Evolutionary conservation across 2,888 invertebrate genomes (phyloP), one percentile per base, ranked within the genome.

Genomic region (Drosophila phalerata): DNA sequence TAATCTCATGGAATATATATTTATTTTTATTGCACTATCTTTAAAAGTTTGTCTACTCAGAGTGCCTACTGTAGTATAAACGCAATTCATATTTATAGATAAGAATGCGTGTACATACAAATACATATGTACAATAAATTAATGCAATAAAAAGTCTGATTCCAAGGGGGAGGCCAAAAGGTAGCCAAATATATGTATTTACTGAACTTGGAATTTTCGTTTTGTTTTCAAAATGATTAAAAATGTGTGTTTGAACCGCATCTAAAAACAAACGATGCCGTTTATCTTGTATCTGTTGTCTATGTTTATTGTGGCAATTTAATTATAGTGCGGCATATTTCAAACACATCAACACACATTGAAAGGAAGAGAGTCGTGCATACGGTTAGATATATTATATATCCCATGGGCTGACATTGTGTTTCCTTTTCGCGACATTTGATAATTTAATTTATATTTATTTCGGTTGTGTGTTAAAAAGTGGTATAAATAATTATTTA

Each of bases 391-490:
- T 25, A 25, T 45, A 42, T 15, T 13, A 19, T 17, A 40, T n/a
- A 13, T 45, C 38, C 25, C 28, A 30, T 34, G 66, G 38, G 51
- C 17, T 63, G 19, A 28, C 17, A 38, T 55, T 32, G 30, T 58
- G 19, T 37, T 34, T 48, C 40, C 30, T 45, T 43, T 49, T 17
- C 15, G 15, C 37, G 19, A 37, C 49, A 25, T 34, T 60, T 28
- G 55, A 52, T 49, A 57, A 72, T 66, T 72, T 48, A 42, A 52
- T 70, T 64, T 60, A 51, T 42, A 47, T 40, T 49, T 69, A 43
- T 56, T 60, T 47, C 32, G 25, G 9, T 43, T 51, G 65, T 15
- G 60, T 49, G 55, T 28, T 45, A 71, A 55, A 43, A 34, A 3
- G n/a, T 28, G 13, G 6, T 30, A 6, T n/a, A 57, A 32, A 45